Percentiles rank a stretch among this genome's conserved stretches.
phyloP scores from a whole-genome alignment of 2,113 vertebrate species.

The Mus pahari region DNA sequence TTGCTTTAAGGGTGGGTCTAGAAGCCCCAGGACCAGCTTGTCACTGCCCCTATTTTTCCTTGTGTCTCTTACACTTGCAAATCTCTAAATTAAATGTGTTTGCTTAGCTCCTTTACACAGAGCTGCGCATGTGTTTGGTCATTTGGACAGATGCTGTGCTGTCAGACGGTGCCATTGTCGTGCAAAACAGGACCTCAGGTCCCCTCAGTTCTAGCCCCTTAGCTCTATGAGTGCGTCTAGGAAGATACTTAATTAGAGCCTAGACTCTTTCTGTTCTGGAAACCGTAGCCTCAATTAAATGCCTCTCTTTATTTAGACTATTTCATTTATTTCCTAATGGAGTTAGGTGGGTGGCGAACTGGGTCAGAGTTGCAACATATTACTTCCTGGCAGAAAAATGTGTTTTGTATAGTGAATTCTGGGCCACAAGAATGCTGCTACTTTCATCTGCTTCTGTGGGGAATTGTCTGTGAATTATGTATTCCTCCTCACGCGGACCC shows the following conservation, averaged over 20 bases:
- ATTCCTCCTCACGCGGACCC: neutral
- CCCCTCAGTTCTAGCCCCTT: constrained; percentile 67
- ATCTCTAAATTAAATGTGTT: constrained; percentile 66
- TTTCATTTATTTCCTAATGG: constrained; percentile 73
- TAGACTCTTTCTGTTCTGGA: constrained; percentile 70
- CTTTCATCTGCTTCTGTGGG: neutral
- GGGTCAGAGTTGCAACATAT: constrained; percentile 67
- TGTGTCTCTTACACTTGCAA: neutral
- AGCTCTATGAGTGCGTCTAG: constrained; percentile 53
- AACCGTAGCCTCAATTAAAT: constrained; percentile 82
- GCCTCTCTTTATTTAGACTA: constrained; percentile 74
- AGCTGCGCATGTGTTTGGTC: constrained; percentile 69
- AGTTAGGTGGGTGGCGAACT: constrained; percentile 62
- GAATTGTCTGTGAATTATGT: constrained; percentile 7
- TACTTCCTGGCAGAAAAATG: neutral
- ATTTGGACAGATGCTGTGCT: constrained; percentile 81
- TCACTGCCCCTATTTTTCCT: neutral
- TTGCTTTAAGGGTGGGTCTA: constrained; percentile 49
- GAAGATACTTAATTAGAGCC: constrained; percentile 79
- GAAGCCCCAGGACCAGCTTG: neutral
- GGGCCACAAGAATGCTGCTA: constrained; percentile 35
- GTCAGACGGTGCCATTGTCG: constrained; percentile 77
- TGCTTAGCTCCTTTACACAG: constrained; percentile 72
- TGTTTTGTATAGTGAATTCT: constrained; percentile 57
- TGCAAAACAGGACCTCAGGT: constrained; percentile 73